A percentile compares a stretch with the other conserved stretches of the same genome.
These are phyloP conservation scores for Lymantria dispar DNA, from an alignment of 2,888 invertebrate species.

Conservation along the genomic window DNA sequence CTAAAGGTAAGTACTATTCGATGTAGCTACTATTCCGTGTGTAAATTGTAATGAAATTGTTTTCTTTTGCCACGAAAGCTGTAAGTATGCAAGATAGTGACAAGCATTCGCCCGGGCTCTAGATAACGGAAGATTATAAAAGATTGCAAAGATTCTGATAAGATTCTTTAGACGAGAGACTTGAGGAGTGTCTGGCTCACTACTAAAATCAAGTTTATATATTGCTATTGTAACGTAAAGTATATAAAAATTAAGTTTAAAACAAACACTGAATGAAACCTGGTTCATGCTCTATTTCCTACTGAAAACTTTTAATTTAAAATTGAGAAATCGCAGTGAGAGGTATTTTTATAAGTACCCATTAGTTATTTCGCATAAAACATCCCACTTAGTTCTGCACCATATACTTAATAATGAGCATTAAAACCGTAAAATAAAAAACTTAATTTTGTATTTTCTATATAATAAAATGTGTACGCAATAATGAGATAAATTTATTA, in stretches of 20 bases:
- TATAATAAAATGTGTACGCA: too few species aligned
- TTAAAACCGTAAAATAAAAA: too few species aligned
- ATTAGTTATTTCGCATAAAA: conserved; percentile 32
- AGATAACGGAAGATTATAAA: conserved; percentile 76
- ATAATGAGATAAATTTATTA: too few species aligned
- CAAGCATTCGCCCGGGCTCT: conserved; percentile 36
- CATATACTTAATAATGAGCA: conserved; percentile 11
- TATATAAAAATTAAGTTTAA: not conserved
- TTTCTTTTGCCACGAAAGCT: conserved; percentile 67
- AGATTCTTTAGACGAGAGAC: conserved; percentile 46
- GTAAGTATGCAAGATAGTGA: conserved; percentile 47
- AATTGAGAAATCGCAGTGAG: conserved; percentile 55
- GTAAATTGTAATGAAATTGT: conserved; percentile 21
- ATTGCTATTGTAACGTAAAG: not conserved
- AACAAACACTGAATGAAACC: conserved; percentile 13
- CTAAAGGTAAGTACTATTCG: conserved; percentile 59
- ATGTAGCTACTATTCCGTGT: not conserved
- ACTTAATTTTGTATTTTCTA: too few species aligned
- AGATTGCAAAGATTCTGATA: conserved; percentile 75
- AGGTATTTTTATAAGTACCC: conserved; percentile 40
- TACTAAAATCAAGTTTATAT: conserved; percentile 13
- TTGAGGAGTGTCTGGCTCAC: conserved; percentile 22
- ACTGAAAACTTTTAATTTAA: conserved; percentile 49
- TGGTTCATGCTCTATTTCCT: conserved; percentile 60
- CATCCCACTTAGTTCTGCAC: conserved; percentile 28